Conservation (phyloP, 1,140 invertebrate species). For the Drosophila dunni region DNA sequence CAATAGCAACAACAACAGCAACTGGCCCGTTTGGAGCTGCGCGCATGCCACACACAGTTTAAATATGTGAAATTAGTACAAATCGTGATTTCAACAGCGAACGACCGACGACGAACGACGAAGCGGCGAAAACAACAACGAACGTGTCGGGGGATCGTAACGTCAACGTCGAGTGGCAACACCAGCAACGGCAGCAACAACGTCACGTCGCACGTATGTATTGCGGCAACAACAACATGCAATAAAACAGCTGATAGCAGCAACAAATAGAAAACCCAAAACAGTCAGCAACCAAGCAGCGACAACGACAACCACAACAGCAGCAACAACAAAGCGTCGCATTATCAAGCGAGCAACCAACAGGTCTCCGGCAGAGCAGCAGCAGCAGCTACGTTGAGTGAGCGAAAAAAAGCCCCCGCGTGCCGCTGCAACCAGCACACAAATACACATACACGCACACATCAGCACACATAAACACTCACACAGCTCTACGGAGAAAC, state of each 20-base stretch:
- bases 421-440: slow-evolving; percentile 72
- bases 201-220: slow-evolving; percentile 62
- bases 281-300: slow-evolving; percentile 43
- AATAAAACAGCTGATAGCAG: slow-evolving; percentile 82
- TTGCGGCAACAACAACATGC: slow-evolving; percentile 67
- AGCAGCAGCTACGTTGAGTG: slow-evolving; percentile 37
- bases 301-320: slow-evolving; percentile 40
- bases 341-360: slow-evolving; percentile 80
- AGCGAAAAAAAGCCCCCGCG: slow-evolving; percentile 73
- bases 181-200: slow-evolving; percentile 56
- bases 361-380: slow-evolving; percentile 67
- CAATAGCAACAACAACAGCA: slow-evolving; percentile 64
- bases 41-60: slow-evolving; percentile 84
- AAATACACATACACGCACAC: slow-evolving; percentile 33
- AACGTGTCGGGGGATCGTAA: slow-evolving; percentile 60
- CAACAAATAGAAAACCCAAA: slow-evolving; percentile 67
- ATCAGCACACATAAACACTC: slow-evolving; percentile 12
- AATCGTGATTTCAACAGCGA: slow-evolving; percentile 85
- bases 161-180: slow-evolving; percentile 60
- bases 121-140: slow-evolving; percentile 71
- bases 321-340: slow-evolving; percentile 62
- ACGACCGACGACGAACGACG: slow-evolving; percentile 81
- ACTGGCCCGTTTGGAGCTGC: slow-evolving; percentile 79
- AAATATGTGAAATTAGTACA: slow-evolving; percentile 85
- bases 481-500: slow-evolving; percentile 23